Conservation (phyloP, 2,888 invertebrate species). For the Entomobrya proxima region DNA sequence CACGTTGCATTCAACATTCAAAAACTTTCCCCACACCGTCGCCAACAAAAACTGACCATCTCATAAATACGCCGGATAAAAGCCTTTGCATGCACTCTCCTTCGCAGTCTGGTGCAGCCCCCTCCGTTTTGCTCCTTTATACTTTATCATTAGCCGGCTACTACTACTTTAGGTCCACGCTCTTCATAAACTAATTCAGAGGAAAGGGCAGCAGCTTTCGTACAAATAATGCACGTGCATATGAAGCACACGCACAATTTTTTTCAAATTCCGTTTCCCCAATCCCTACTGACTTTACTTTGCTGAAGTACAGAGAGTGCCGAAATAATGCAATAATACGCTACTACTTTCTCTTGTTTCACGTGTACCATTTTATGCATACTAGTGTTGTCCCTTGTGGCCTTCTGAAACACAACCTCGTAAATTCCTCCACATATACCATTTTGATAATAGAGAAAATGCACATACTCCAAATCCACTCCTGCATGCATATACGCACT, state of each 20-base stretch:
- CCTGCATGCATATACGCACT: neutral
- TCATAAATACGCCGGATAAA: conserved; percentile 26
- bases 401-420: neutral
- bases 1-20: neutral
- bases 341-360: neutral
- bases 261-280: conserved; percentile 18
- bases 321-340: neutral
- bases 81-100: conserved; percentile 3
- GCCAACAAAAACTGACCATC: conserved; percentile 32
- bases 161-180: neutral
- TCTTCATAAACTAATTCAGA: neutral
- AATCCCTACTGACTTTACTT: conserved; percentile 11
- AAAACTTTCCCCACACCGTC: conserved; percentile 3
- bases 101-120: neutral
- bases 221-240: neutral
- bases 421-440: conserved; percentile 21
- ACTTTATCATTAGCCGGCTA: neutral
- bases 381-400: conserved; percentile 16
- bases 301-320: neutral
- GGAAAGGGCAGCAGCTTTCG: neutral
- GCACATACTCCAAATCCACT: neutral
- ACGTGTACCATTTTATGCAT: neutral
- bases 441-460: conserved; percentile 9
- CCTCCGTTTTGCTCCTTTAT: neutral
- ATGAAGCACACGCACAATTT: neutral